Base-by-base conservation (phyloP, 2,113 vertebrate genomes). In the Cochlearius cochlearius region DNA sequence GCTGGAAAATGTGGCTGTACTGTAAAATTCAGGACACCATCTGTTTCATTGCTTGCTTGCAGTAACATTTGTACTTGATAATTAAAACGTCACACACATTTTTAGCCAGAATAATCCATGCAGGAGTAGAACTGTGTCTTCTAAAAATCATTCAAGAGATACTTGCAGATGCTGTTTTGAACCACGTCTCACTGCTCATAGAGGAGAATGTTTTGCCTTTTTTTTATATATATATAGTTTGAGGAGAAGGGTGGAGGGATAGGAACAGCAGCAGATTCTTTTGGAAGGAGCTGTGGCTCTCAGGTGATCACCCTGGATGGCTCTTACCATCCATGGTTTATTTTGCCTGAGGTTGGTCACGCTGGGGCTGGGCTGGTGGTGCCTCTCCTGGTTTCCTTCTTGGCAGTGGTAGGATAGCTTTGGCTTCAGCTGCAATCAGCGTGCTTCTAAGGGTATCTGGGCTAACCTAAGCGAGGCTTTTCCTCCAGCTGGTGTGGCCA, bases 1-100 rank as follows among this genome's bases (percentile, higher is more conserved):
- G 94, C 97, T 95, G 68, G 96, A 96, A 97, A 98, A 97, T 92
- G 92, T 95, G 94, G 93, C 91, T 93, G 79, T 93, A 89, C 97
- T 97, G 85, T 97, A 97, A 97, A 98, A 98, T 97, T 95, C 95
- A 97, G 97, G 96, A 97, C 97, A 97, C 97, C 97, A 97, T 98
- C 97, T 98, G 98, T 98, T 97, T 91, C 96, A 58, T 83, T 92
- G 91, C 79, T 95, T 96, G 95, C 97, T 98, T 96, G 87, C 97
- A 97, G 97, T 97, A 98, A 96, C 95, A 87, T 98, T 98, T 98
- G 94, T 96, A 97, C 92, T 97, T 86, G 95, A 95, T 98, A 97
- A 98, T 98, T 97, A 97, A 97, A 98, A 98, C 97, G 95, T 98
- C 97, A 98, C 93, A 87, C 95, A 68, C 85, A 91, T 97, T 97